Base-by-base conservation (phyloP, 2,888 invertebrate species). In the Zele albiditarsus region DNA sequence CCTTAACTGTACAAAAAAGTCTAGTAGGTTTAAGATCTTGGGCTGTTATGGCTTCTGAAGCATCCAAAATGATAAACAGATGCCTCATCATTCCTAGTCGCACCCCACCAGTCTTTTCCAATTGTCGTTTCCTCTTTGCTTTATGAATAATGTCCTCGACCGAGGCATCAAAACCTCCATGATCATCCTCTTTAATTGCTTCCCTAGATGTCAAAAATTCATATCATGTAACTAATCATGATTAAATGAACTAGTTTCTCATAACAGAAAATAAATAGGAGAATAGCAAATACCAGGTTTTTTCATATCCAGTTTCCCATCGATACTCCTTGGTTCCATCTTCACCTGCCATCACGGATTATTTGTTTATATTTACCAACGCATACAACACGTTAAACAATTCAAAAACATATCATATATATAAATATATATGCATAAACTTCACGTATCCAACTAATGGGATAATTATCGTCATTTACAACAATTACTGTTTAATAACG, bases 41-140 rank as follows among this genome's bases (percentile, higher is more conserved):
- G 82, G 95, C 95, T 53, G 93, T 93, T 99, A 99, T 99, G 1
- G 97, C 93, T 85, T 96, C 95, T 0, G 99, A 99, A 87, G 96
- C 95, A 89, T 99, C 99, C 3, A 99, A 90, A 27, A 99, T 93
- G 2, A 99, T 90, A 86, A 95, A 96, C 73, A 99, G 89, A 90
- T 99, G 98, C 66, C 99, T 92, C 99, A 99, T 99, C 98, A 99
- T 99, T 49, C 99, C 99, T 42, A 99, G 92, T 74, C 97, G 93
- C 60, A 97, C 94, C 79, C 96, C 95, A 10, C 94, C 93, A 77
- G 92, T 92, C 79, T 94, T 93, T 60, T 94, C 92, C 46, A 93
- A 91, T 77, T 94, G 93, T 0, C 95, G 91, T 86, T 95, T 95
- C 42, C 97, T 92, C 87, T 96, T 96, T 0, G 97, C 97, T 86